These are phyloP conservation scores for Cepaea hortensis DNA, from an alignment of 2,888 invertebrate species.

Conservation along the genomic window DNA sequence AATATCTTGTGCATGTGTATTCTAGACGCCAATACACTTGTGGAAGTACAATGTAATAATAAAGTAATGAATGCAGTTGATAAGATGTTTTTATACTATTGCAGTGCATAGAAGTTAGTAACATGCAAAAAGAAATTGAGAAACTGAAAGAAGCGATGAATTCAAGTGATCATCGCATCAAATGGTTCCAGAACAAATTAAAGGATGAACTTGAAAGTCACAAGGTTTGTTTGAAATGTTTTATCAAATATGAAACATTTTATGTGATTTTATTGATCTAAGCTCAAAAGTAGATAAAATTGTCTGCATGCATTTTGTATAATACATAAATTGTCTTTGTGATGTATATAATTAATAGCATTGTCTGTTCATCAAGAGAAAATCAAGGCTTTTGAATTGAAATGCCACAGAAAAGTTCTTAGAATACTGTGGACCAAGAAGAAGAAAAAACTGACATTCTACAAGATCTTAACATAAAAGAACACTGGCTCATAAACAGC, in stretches of 20 bases:
- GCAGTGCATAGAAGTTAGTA: conserved; percentile 45
- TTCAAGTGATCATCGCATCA: conserved; percentile 88
- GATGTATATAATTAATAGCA: too few relatives aligned
- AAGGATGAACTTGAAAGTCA: conserved; percentile 86
- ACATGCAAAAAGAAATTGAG: conserved; percentile 69
- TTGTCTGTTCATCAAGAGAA: too few relatives aligned
- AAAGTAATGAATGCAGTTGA: neutral
- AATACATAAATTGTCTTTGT: too few relatives aligned
- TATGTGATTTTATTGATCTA: neutral
- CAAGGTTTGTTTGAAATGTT: conserved; percentile 79
- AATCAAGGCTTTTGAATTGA: too few relatives aligned
- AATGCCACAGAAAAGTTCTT: too few relatives aligned
- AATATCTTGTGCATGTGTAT: too few relatives aligned
- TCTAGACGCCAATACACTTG: too few relatives aligned
- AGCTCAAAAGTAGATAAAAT: neutral
- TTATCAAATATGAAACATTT: neutral
- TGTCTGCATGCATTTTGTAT: neutral
- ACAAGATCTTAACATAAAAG: too few relatives aligned
- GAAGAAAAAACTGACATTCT: too few relatives aligned
- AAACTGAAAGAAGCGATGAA: conserved; percentile 84
- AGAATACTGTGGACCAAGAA: too few relatives aligned
- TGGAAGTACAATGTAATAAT: neutral
- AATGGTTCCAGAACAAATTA: conserved; percentile 92
- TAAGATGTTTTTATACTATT: neutral
- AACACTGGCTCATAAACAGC: too few relatives aligned